Base-by-base conservation (phyloP, 2,113 vertebrate species). In the Megaceryle maxima region DNA sequence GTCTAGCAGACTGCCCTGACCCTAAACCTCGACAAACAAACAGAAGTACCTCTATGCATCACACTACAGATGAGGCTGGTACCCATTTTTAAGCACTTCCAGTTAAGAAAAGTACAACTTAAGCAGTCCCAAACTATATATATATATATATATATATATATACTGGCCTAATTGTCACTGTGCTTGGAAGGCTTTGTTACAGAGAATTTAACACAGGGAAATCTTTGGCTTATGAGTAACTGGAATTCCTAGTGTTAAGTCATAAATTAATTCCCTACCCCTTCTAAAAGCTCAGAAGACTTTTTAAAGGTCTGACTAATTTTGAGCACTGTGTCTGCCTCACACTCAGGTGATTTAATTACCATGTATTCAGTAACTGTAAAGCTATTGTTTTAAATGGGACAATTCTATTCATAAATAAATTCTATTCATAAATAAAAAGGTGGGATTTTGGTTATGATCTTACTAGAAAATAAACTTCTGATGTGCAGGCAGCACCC, bases 291-390 rank as follows among this genome's bases (percentile, higher is more conserved):
- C 41, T 87, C 22, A 68, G 51, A 60, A 62, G 6, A 11, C 53
- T 41, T 85, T 85, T 73, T 48, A 43, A 69, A 88, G 15, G 5
- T 59, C 77, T 81, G 57, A 21, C 12, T 73, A 37, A 10, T 57
- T 87, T 37, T 77, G 33, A 73, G 17, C 26, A 53, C 18, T 29
- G 15, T 18, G 6, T 53, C 35, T 93, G 53, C 26, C 51, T 78
- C n/a, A 39, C 3, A 5, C 3, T 18, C 8, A 20, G 6, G 18
- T 80, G 87, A 95, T 91, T 95, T 88, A 78, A 95, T 96, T 84
- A 95, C 92, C 19, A 77, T 59, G 16, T 91, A 96, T 85, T 74
- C 75, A 91, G 93, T 76, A 84, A 90, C 79, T 66, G 74, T 39
- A 96, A 94, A 91, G 50, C 67, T 86, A 16, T 7, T 77, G 60